These are phyloP conservation scores for pig (Sus scrofa) DNA, from an alignment of 2,113 vertebrate genomes.

Conservation along the genomic window DNA sequence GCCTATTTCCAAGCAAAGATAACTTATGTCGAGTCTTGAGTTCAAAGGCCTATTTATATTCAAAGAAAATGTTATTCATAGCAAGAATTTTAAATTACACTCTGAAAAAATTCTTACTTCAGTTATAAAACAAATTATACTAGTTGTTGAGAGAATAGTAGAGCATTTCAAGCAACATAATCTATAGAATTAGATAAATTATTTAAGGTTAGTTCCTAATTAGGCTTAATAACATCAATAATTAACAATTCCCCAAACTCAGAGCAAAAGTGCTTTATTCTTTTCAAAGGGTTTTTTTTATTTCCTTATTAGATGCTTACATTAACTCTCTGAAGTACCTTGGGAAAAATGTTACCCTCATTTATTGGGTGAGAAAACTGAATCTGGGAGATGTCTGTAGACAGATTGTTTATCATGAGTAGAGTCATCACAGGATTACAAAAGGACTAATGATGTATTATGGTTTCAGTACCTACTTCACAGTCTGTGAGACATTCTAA, in stretches of 20 bases:
- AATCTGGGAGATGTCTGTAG: background rate
- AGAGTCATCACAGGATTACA: background rate
- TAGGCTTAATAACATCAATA: conserved; percentile 75
- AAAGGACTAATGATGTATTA: background rate
- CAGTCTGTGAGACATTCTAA: background rate
- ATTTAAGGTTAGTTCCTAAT: conserved; percentile 72
- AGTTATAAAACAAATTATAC: conserved; percentile 63
- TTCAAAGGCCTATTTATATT: conserved; percentile 65
- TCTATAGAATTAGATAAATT: conserved; percentile 77
- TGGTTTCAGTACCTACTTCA: background rate
- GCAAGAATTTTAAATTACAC: conserved; percentile 68
- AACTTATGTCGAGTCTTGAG: conserved; percentile 24
- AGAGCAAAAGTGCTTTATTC: conserved; percentile 53
- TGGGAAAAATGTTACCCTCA: conserved; percentile 19
- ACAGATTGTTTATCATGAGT: background rate
- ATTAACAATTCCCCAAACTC: conserved; percentile 72
- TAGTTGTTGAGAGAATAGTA: conserved; percentile 18
- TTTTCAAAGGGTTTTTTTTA: conserved; percentile 61
- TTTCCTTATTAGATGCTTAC: conserved; percentile 45
- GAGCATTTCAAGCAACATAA: conserved; percentile 62
- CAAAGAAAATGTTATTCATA: conserved; percentile 52
- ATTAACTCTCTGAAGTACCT: conserved; percentile 24
- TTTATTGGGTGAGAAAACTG: conserved; percentile 21
- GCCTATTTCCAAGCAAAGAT: background rate
- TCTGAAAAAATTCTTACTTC: conserved; percentile 44